Evolutionary conservation across 2,113 vertebrate genomes (phyloP).

Genomic region (Ochotona curzoniae): DNA sequence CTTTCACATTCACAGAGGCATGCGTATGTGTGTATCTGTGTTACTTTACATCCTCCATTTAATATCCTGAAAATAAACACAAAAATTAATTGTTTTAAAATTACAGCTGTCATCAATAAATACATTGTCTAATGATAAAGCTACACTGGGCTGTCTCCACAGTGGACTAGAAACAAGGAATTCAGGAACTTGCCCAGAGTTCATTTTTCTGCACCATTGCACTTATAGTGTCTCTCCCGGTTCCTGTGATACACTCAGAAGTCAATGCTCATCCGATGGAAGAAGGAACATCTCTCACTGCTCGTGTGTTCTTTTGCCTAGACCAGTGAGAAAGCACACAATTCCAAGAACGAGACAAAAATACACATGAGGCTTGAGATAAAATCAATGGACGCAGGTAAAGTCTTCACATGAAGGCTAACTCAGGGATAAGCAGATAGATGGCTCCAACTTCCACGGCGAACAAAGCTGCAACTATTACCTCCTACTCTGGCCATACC

Average conservation of each 20-base stretch:
- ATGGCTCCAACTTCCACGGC: not conserved
- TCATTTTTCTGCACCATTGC: too few species aligned
- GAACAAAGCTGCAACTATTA: not conserved
- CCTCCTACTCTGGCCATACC: not conserved
- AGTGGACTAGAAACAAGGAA: not conserved
- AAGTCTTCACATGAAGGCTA: not conserved
- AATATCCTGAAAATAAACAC: not conserved
- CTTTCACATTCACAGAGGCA: not conserved
- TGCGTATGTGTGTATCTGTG: not conserved
- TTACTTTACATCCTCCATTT: not conserved
- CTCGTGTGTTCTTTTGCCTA: not conserved
- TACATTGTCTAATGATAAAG: not conserved
- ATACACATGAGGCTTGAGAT: not conserved
- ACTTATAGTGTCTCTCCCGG: not conserved
- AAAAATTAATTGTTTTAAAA: not conserved
- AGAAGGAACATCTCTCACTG: not conserved
- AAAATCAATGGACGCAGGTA: not conserved
- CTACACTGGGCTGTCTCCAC: not conserved
- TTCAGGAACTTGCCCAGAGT: not conserved
- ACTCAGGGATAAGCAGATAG: not conserved
- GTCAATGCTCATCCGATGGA: not conserved
- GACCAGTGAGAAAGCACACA: not conserved
- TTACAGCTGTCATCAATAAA: not conserved
- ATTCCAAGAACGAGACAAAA: slow-evolving; percentile 22
- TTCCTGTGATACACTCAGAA: not conserved